Conservation (phyloP, 1,140 invertebrate genomes). For the Micrasema longulum region DNA sequence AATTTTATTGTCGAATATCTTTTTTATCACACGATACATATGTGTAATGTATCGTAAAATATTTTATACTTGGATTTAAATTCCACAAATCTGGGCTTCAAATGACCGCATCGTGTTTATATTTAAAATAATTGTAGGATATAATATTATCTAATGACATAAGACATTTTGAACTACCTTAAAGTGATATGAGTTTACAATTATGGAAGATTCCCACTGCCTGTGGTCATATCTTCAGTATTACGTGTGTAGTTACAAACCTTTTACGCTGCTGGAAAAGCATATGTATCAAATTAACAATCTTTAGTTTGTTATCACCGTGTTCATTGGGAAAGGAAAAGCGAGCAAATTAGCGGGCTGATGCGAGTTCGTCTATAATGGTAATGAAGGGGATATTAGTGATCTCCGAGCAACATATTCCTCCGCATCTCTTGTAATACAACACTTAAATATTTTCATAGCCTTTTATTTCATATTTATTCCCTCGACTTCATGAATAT, state of each 20-base stretch:
- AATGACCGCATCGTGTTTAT: conserved; percentile 9
- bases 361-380: conserved; percentile 14
- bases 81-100: neutral
- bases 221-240: neutral
- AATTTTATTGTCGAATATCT: no score
- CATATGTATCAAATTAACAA: neutral
- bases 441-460: conserved; percentile 2
- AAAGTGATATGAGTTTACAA: conserved; percentile 1
- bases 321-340: conserved; percentile 1
- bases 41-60: neutral
- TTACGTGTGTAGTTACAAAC: neutral
- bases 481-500: no score
- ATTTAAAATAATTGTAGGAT: conserved; percentile 22
- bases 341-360: conserved; percentile 7
- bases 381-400: conserved; percentile 13
- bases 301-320: conserved; percentile 4
- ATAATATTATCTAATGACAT: conserved; percentile 22
- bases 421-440: conserved; percentile 18
- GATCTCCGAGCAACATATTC: neutral
- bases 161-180: neutral
- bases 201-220: neutral
- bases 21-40: no score
- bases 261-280: neutral
- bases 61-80: neutral
- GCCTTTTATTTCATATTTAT: conserved; percentile 13